Evolutionary conservation across 2,888 invertebrate genomes (phyloP), one percentile per base, ranked within the genome.

Genomic region (Nomada lathburiana): DNA sequence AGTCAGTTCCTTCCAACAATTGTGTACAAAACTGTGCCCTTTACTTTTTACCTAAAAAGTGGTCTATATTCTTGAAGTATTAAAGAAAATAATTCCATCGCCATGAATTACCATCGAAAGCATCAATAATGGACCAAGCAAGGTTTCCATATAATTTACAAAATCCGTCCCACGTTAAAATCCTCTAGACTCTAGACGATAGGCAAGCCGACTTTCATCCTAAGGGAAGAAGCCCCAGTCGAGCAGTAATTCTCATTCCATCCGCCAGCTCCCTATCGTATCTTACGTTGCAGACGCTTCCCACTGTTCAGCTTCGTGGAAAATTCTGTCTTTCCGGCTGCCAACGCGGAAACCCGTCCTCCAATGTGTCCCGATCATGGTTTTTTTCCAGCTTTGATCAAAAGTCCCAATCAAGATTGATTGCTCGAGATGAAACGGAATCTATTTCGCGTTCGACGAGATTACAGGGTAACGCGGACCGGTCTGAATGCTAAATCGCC

Each of bases 401-500:
- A 72, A 90, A 90, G 89, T 90, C 89, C 86, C 92, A 92, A 91
- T 92, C 92, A 91, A 87, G 89, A 91, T 91, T 90, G 92, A 92
- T 92, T 92, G 91, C 89, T 85, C 85, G 83, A 88, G 90, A 90
- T 91, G 88, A 89, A 92, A 91, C 89, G 90, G 88, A 89, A 89
- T 92, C 90, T 88, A 88, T 89, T 86, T 84, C 83, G 86, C 80
- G 82, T 76, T 72, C 85, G 82, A 86, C 78, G 74, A 76, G 84
- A 86, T 84, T 85, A 78, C 85, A 55, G 80, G 62, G 65, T 69
- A 76, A 82, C 77, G 64, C 75, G 73, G 72, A n/a, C 63, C 53
- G 50, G 65, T 67, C 70, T 80, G 85, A 83, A 84, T 80, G 82
- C 76, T 62, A 82, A 85, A 85, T 86, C 83, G 64, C 52, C 36